Evolutionary conservation across 1,140 invertebrate species (phyloP).

Genomic region (Vanessa atalanta): DNA sequence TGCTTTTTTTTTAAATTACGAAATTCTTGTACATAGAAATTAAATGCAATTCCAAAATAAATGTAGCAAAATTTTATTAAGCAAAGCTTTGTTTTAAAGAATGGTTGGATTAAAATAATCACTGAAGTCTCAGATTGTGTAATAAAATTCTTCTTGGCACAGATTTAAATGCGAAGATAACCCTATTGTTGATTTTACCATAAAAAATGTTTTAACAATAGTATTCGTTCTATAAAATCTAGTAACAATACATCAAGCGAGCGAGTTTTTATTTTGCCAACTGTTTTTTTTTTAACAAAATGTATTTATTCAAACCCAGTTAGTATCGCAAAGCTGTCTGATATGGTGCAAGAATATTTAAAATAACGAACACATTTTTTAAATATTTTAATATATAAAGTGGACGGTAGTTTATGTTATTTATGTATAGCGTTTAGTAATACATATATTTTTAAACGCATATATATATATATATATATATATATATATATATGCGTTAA

Average conservation of each 20-base stretch:
- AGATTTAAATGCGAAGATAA: conserved; percentile 1
- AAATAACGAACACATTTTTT: too few relatives aligned
- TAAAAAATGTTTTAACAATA: conserved; percentile 2
- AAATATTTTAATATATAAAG: too few relatives aligned
- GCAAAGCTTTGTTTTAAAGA: too few relatives aligned
- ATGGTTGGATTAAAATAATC: conserved; percentile 1
- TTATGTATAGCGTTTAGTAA: too few relatives aligned
- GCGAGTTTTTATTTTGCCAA: conserved; percentile 2
- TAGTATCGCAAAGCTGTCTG: too few relatives aligned
- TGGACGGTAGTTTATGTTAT: too few relatives aligned
- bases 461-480: too few relatives aligned
- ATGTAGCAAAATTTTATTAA: background rate
- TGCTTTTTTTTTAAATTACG: too few relatives aligned
- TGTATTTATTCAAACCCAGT: too few relatives aligned
- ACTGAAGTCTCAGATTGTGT: background rate
- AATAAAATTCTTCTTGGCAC: background rate
- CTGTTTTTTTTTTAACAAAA: background rate
- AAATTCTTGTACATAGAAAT: background rate
- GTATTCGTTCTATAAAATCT: background rate
- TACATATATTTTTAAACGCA: too few relatives aligned
- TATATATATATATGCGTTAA: too few relatives aligned
- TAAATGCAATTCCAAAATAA: background rate
- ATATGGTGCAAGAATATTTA: too few relatives aligned
- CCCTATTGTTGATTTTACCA: conserved; percentile 5
- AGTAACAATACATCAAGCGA: background rate